A percentile compares a stretch with the other conserved stretches of the same genome.
Conservation (phyloP, 1,140 invertebrate species). For the Sogatella furcifera region DNA sequence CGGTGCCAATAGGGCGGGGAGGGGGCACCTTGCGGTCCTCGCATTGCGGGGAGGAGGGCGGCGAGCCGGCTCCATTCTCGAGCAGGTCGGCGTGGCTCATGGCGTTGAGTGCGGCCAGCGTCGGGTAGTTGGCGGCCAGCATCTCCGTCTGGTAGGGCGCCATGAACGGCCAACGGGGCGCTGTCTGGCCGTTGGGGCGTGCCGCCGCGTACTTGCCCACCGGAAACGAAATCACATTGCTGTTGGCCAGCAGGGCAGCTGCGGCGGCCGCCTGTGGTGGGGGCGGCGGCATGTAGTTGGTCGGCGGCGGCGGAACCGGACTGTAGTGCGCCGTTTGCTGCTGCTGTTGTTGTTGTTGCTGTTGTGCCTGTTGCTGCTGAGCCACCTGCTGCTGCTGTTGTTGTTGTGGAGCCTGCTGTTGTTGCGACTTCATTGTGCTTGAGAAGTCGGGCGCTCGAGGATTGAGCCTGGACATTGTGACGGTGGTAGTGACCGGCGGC, state of each 20-base stretch:
- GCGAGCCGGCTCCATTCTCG: conserved; percentile 37
- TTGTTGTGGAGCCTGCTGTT: conserved; percentile 18
- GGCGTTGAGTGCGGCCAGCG: conserved; percentile 32
- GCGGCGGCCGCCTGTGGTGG: not conserved
- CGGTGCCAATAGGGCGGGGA: conserved; percentile 58
- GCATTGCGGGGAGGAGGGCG: conserved; percentile 50
- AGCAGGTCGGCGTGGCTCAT: conserved; percentile 37
- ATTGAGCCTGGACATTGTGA: conserved; percentile 65
- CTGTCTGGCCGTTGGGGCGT: conserved; percentile 30
- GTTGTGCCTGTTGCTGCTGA: conserved; percentile 22
- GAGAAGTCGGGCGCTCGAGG: conserved; percentile 79
- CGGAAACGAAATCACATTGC: conserved; percentile 19
- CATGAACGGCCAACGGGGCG: conserved; percentile 21
- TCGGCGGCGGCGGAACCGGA: conserved; percentile 25
- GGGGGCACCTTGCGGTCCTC: conserved; percentile 59
- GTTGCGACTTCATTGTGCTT: conserved; percentile 31
- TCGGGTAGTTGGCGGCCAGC: conserved; percentile 25
- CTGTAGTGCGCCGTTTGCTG: conserved; percentile 31
- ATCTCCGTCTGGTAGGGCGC: conserved; percentile 8
- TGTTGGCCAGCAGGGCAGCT: conserved; percentile 13
- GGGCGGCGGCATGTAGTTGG: conserved; percentile 6
- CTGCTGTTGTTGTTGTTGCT: conserved; percentile 32
- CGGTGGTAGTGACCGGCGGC: conserved; percentile 17
- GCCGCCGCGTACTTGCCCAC: conserved; percentile 19
- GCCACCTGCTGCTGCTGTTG: conserved; percentile 18